A percentile compares a stretch with the other conserved stretches of the same genome.
Evolutionary conservation across 2,797 vertebrate species (phyloP).

Genomic region (Salarias fasciatus): DNA sequence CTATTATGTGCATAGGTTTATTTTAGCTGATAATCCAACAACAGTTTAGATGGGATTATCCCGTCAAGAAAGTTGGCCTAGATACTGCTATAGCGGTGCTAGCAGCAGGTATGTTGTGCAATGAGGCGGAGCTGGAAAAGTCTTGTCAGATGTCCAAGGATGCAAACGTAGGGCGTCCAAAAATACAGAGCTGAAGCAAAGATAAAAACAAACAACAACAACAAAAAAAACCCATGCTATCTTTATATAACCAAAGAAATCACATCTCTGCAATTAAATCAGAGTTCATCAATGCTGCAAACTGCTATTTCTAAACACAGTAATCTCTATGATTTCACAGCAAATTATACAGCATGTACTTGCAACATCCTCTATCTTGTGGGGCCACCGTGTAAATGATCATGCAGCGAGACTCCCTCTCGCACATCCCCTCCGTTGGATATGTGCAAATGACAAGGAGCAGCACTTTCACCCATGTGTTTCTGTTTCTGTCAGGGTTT

Average conservation of each 20-base stretch:
- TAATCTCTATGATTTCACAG: conserved; percentile 33
- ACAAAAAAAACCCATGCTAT: no score
- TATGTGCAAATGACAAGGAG: neutral
- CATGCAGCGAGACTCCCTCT: conserved; percentile 22
- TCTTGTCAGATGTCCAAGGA: conserved; percentile 12
- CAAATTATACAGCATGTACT: conserved; percentile 32
- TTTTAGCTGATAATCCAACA: conserved; percentile 67
- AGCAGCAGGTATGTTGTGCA: conserved; percentile 54
- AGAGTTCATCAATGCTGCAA: conserved; percentile 36
- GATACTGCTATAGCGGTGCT: conserved; percentile 10
- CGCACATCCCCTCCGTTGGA: conserved; percentile 4
- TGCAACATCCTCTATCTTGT: conserved; percentile 12
- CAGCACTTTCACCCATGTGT: neutral
- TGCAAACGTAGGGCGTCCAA: neutral
- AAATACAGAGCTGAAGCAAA: neutral
- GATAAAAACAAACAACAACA: neutral
- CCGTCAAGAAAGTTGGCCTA: conserved; percentile 63
- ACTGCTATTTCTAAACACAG: conserved; percentile 47
- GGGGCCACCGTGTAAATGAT: no score
- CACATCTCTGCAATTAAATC: conserved; percentile 29
- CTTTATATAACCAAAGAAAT: neutral
- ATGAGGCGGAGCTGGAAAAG: conserved; percentile 23
- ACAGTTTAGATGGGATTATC: conserved; percentile 65
- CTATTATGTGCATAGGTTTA: conserved; percentile 57
- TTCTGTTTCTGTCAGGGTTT: neutral